Evolutionary conservation across 2,888 invertebrate species (phyloP), one percentile per base, ranked within the genome.

Genomic region (Leptarthrus brevirostris): DNA sequence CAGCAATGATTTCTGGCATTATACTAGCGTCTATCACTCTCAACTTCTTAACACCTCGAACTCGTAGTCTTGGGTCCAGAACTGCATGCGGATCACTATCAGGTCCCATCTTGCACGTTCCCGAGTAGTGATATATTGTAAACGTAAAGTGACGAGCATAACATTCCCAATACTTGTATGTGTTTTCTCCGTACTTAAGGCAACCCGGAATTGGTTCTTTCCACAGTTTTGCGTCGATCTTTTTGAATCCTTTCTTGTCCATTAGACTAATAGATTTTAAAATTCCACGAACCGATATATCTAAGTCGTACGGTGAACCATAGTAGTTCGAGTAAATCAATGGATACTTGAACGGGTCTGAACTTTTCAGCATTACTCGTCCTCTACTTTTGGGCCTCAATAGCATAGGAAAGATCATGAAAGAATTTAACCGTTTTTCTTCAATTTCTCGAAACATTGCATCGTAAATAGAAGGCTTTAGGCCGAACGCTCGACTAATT

Each of bases 321-420:
- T 90, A 85, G 80, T 92, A 92, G 79, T 91, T 91, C 0, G 91
- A 88, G 72, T 89, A 86, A 76, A 92, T 86, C 24, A 86, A 81
- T 0, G 92, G 92, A 76, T 88, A 86, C 8, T 87, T 86, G 18
- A 86, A 85, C 0, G 90, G 90, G 80, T 91, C 87, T 1, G 81
- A 86, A 40, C 88, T 86, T 77, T 84, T 86, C 30, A 93, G 83
- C 75, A 87, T 87, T 8, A 92, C 79, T 72, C 83, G 83, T 8
- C 92, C 92, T 16, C 86, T 84, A 30, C 91, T 90, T 78, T 87
- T 87, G 0, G 92, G 90, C 74, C 90, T 86, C 83, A 92, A 79
- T 5, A 89, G 78, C 85, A 88, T 87, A 0, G 89, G 87, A 58
- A 88, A 86, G 30, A 87, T 83, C 76, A 84, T 86, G 84, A 87